Base-by-base conservation (phyloP, 2,113 vertebrate species). In the Burhinus oedicnemus region DNA sequence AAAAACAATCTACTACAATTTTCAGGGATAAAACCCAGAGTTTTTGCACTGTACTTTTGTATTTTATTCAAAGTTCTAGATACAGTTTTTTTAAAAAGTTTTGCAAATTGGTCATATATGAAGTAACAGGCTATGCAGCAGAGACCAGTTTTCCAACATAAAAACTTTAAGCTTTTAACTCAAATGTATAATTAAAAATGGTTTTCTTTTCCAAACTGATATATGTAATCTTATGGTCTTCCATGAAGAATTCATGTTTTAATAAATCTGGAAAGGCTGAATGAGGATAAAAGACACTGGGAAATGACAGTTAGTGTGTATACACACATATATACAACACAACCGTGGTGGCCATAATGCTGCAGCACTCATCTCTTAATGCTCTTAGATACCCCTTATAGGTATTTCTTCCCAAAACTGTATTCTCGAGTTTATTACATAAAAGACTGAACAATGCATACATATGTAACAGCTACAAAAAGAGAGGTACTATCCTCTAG, bases 311-410 rank as follows among this genome's bases (percentile, higher is more conserved):
- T 16, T 34, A 60, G 23, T 6, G 2, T 55, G 8, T 44, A 75
- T 69, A 29, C 23, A 23, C 20, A 70, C 20, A 70, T 12, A 55
- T 13, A 52, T 16, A 69, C 11, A 54, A 18, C 9, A 55, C 5
- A 72, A 47, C 5, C 12, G 62, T 6, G 9, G 30, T 21, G 21
- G 51, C 25, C 26, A 32, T 51, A 36, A 66, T n/a, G 30, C 20
- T 77, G 32, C 49, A 79, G 26, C 83, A 86, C 20, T 68, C 14
- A 38, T 6, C 8, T 30, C 30, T 90, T 61, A 87, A 49, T 4
- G 23, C 12, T 42, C 11, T 40, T 11, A 65, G 12, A 58, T 18
- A 66, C 1, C 6, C 7, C 18, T 54, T 18, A 0, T 3, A 71
- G 6, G 27, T 34, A 61, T 32, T 70, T 75, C 12, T 77, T 80